Base-by-base conservation (phyloP, 2,888 invertebrate species). In the Bimastos eiseni region DNA sequence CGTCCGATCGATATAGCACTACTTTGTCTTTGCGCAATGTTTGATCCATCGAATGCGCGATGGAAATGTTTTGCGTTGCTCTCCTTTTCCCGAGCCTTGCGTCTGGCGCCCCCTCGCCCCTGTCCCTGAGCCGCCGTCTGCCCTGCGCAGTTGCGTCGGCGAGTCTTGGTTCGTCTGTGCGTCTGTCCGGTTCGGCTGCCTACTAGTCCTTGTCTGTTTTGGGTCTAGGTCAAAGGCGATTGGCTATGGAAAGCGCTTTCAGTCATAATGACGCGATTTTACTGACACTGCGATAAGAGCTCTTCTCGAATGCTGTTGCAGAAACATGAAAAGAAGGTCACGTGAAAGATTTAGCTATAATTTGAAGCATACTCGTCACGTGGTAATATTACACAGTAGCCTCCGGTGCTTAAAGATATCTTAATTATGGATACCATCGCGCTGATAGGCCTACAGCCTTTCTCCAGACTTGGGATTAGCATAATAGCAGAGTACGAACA, bases 211-310 rank as follows among this genome's bases (percentile, higher is more conserved):
- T 70, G 30, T 70, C 70, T n/a, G 70, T 70, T 70, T 70, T 70
- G 70, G 70, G 70, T 70, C 70, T 70, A 70, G 70, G 70, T 70
- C 70, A 70, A 70, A 70, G 70, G 30, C 4, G 70, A 70, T n/a
- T 70, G 86, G 34, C 24, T 86, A 86, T 86, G 86, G 86, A 86
- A 86, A 36, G 86, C 86, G 34, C 86, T 86, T 86, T 34, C 37
- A 34, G 33, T 86, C 86, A 86, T 86, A 86, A 86, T 86, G 86
- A 55, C 13, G 30, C 55, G 55, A 55, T 55, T 55, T 55, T 55
- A 11, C 55, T 30, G 24, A 30, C 24, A 55, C 24, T 55, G 24
- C 55, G 4, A 30, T 55, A 30, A 4, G 55, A 55, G 24, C 24
- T 55, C 4, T 55, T 4, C 55, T 55, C 30, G 24, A 55, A 1